Percentiles rank a stretch among this genome's conserved stretches.
phyloP scores from a whole-genome alignment of 2,113 vertebrate species.

The Xyliphius kryptos region DNA sequence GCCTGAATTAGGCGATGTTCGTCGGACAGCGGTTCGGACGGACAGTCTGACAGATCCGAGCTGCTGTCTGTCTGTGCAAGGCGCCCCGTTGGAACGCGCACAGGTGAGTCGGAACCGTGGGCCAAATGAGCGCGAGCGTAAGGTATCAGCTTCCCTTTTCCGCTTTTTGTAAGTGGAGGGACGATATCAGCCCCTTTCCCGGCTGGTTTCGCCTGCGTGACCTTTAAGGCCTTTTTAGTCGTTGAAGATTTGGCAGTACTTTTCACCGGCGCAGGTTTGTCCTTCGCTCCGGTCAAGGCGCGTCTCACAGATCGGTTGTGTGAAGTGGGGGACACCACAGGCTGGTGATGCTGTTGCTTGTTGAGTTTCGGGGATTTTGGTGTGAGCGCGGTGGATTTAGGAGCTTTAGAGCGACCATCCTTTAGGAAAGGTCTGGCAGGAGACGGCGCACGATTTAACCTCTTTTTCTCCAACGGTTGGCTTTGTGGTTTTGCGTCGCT shows the following conservation, averaged over 20 bases:
- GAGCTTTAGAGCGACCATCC: constrained; percentile 75
- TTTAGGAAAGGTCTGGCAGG: constrained; percentile 85
- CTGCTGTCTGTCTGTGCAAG: constrained; percentile 85
- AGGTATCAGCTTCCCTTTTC: constrained; percentile 59
- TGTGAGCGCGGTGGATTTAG: no score
- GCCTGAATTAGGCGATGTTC: no score
- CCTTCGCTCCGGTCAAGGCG: constrained; percentile 60
- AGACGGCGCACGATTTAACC: constrained; percentile 79
- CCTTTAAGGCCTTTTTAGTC: constrained; percentile 65
- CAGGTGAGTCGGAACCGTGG: constrained; percentile 52
- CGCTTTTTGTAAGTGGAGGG: no score
- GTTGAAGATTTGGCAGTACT: constrained; percentile 58
- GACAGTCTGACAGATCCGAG: constrained; percentile 90
- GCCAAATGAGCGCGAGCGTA: no score
- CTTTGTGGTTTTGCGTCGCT: constrained; percentile 68
- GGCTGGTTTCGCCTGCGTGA: no score
- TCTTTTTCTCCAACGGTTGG: constrained; percentile 80
- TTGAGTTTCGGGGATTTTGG: constrained; percentile 69
- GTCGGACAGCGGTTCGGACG: constrained; percentile 84
- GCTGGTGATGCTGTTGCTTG: constrained; percentile 60
- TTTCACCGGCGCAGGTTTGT: constrained; percentile 58
- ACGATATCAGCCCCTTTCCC: no score
- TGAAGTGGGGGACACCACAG: constrained; percentile 51
- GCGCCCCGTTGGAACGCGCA: constrained; percentile 57
- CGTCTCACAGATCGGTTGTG: constrained; percentile 73